These are phyloP conservation scores for Dynastes hyllus DNA, from an alignment of 2,888 invertebrate genomes.

Conservation along the genomic window DNA sequence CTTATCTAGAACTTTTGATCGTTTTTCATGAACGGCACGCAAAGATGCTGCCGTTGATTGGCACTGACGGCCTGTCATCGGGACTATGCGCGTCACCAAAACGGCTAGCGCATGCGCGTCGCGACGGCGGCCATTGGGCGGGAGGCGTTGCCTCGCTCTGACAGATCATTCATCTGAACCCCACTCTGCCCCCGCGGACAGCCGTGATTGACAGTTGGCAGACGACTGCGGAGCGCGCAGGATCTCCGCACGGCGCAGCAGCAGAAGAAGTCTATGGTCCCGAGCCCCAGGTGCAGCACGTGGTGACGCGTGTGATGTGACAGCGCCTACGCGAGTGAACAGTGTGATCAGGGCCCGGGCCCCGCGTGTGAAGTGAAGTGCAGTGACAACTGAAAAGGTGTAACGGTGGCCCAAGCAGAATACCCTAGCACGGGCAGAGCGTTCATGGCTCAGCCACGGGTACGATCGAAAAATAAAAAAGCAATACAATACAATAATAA, in stretches of 20 bases:
- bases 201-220: slow-evolving; percentile 80
- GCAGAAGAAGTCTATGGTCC: slow-evolving; percentile 59
- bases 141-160: slow-evolving; percentile 67
- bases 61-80: slow-evolving; percentile 66
- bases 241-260: slow-evolving; percentile 71
- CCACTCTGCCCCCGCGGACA: slow-evolving; percentile 74
- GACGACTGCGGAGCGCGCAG: slow-evolving; percentile 79
- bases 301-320: slow-evolving; percentile 62
- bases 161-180: slow-evolving; percentile 73
- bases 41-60: slow-evolving; percentile 62
- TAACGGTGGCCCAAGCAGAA: slow-evolving; percentile 75
- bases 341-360: slow-evolving; percentile 63
- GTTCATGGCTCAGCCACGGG: slow-evolving; percentile 94
- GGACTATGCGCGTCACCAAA: slow-evolving; percentile 64
- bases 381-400: slow-evolving; percentile 55
- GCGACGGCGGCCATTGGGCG: slow-evolving; percentile 68
- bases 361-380: slow-evolving; percentile 67
- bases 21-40: slow-evolving; percentile 62
- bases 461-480: slow-evolving; percentile 72
- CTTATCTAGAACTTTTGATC: slow-evolving; percentile 63
- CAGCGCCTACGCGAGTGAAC: slow-evolving; percentile 60
- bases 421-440: slow-evolving; percentile 81
- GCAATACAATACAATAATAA: slow-evolving; percentile 1
- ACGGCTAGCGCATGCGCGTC: slow-evolving; percentile 73
- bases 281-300: slow-evolving; percentile 63